Percentiles rank a stretch among this genome's conserved stretches.
Conservation (phyloP, 35 echinoderm and acorn worm species). For the Anneissia japonica region DNA sequence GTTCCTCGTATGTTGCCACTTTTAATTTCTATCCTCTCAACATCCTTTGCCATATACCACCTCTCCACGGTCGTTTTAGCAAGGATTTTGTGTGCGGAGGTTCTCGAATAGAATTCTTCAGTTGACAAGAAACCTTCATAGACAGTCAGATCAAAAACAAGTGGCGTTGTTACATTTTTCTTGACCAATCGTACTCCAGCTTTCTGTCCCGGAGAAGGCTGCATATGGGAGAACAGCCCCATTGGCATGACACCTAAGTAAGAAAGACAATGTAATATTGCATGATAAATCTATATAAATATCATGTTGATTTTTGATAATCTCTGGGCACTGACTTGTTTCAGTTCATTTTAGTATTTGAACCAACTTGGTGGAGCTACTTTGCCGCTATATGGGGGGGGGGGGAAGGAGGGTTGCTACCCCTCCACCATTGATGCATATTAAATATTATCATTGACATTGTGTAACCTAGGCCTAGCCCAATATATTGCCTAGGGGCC, state of each 20-base stretch:
- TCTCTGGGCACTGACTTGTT: no score
- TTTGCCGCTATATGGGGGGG: no score
- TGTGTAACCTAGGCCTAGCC: no score
- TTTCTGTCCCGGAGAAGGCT: slow-evolving; percentile 17
- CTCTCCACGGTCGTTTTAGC: background rate
- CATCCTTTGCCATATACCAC: slow-evolving; percentile 20
- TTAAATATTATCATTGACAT: no score
- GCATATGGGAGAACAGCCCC: slow-evolving; percentile 44
- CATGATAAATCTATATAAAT: no score
- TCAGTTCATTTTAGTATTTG: no score
- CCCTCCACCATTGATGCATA: no score
- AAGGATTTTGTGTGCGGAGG: no score
- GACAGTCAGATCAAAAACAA: background rate
- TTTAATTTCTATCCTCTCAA: slow-evolving; percentile 11
- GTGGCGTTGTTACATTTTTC: slow-evolving; percentile 13
- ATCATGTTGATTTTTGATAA: no score
- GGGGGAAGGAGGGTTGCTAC: no score
- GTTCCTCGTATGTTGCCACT: slow-evolving; percentile 15
- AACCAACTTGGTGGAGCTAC: no score
- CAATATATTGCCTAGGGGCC: no score
- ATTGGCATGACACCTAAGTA: slow-evolving; percentile 16
- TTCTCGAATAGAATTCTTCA: background rate
- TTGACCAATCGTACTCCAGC: background rate
- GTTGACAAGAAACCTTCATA: background rate
- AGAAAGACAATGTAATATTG: background rate